phyloP scores from a whole-genome alignment of 1,140 invertebrate genomes.

The Maconellicoccus hirsutus region DNA sequence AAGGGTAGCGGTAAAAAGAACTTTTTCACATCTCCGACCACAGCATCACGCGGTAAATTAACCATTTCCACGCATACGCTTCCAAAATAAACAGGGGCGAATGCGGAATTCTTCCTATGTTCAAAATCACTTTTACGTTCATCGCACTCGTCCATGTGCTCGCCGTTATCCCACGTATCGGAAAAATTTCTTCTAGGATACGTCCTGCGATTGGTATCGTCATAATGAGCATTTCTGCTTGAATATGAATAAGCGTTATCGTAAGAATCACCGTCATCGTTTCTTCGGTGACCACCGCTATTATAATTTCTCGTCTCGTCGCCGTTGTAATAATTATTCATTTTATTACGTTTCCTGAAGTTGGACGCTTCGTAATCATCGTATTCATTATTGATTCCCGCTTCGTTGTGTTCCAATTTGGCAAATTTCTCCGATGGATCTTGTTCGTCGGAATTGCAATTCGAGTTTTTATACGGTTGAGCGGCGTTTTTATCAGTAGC shows the following conservation, averaged over 20 bases:
- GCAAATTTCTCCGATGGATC: no score
- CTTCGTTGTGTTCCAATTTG: no score
- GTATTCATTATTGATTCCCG: no score
- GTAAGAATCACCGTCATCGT: not conserved
- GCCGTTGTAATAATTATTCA: not conserved
- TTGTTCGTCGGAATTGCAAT: not conserved
- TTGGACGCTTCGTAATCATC: no score
- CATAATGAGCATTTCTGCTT: not conserved
- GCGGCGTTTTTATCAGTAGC: not conserved
- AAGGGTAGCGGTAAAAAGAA: not conserved
- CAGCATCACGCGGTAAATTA: not conserved
- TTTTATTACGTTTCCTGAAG: no score
- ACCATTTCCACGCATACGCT: not conserved
- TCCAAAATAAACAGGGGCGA: not conserved
- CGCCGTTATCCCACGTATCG: not conserved
- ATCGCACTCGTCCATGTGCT: slow-evolving; percentile 15
- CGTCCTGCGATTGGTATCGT: not conserved
- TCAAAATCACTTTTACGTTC: no score
- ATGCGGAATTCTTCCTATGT: slow-evolving; percentile 13
- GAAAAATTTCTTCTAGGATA: not conserved
- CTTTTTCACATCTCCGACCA: not conserved
- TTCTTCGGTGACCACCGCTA: not conserved
- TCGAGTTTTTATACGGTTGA: no score
- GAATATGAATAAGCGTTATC: not conserved
- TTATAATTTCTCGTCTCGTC: not conserved